phyloP scores from a whole-genome alignment of 2,113 vertebrate species.

The Seriola rivoliana region DNA sequence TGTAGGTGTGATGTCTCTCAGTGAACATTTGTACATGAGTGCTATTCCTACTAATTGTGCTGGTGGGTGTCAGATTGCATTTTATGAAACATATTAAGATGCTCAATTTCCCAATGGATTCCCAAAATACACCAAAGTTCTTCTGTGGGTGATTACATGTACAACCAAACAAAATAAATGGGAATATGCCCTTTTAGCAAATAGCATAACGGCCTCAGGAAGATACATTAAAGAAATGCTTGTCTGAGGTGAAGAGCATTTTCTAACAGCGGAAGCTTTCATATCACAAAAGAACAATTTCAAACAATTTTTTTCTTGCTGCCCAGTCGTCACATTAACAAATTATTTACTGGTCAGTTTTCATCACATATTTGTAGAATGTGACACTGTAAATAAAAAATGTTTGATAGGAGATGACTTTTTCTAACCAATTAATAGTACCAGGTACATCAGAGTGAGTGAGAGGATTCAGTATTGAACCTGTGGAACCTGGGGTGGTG shows the following conservation, averaged over 20 bases:
- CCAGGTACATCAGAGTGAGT: background rate
- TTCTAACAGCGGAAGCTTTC: background rate
- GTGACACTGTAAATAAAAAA: conserved; percentile 1
- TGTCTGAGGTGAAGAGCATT: background rate
- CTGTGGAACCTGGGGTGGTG: background rate
- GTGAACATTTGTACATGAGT: no score
- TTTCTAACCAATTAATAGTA: background rate
- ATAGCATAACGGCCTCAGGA: no score
- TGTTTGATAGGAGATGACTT: background rate
- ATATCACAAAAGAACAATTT: background rate
- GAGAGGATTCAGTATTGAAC: background rate
- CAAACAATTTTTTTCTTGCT: no score
- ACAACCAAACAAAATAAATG: background rate
- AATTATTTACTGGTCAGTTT: no score
- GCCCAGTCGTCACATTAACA: no score
- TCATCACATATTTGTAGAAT: background rate
- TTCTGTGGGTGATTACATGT: background rate
- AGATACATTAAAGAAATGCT: background rate
- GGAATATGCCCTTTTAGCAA: no score
- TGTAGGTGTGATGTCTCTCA: background rate
- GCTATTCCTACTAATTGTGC: background rate
- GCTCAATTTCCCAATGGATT: background rate
- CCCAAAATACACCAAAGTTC: background rate
- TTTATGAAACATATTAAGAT: background rate
- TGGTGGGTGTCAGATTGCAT: background rate